Evolutionary conservation across 2,797 vertebrate genomes (phyloP), one percentile per base, ranked within the genome.

Genomic region (Chrosomus eos): DNA sequence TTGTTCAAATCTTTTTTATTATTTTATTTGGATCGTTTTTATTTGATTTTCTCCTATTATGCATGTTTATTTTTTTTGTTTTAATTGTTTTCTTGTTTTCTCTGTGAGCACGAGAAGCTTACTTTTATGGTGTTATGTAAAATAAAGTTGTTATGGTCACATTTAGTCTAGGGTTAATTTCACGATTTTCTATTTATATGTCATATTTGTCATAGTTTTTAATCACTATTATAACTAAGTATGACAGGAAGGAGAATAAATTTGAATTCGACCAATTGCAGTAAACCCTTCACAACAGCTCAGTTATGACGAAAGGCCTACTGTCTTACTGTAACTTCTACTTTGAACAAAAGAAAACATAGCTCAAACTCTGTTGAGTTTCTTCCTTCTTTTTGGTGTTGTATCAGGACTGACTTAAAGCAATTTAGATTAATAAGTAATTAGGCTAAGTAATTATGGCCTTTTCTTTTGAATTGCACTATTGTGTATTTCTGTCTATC

Each of bases 351-450:
- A 81, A 45, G n/a, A 81, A 16, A 31, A 48, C 80, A 86, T 62
- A 87, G 85, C 89, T 72, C 55, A 62, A 40, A 71, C 38, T 53
- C 58, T 62, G n/a, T 88, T 21, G 26, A 60, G 33, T 81, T 79
- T 86, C 66, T 40, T 16, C 51, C 55, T 26, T 36, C 53, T 31
- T 60, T 76, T 71, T 70, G 9, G n/a, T 85, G 38, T 75, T 89
- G 91, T 92, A 94, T 95, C 91, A 93, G 84, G n/a, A 83, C 88
- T 87, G 92, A 91, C 88, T 91, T 88, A 89, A 92, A 92, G 91
- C 90, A 89, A 90, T 91, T 91, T 91, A 82, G 70, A 88, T 90
- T 91, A 90, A 85, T 87, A 93, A 89, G 91, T 92, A 93, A 94
- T 94, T 94, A 92, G 88, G 31, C 31, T 33, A 33, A 33, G 31